Conservation (phyloP, 2,797 vertebrate genomes). For the Dryobates pubescens region DNA sequence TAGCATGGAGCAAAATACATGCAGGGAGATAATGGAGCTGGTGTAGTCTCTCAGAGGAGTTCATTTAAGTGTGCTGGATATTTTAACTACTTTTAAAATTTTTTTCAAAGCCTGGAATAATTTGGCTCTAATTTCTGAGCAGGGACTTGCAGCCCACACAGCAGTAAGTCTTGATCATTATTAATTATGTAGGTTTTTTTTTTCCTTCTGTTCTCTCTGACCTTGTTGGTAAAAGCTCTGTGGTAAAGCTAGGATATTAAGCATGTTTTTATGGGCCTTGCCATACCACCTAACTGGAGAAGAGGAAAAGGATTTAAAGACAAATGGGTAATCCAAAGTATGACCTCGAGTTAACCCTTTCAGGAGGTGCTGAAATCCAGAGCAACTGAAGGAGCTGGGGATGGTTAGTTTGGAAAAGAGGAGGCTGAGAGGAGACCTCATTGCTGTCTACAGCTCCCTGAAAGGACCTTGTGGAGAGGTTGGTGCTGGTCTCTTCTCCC, state of each 20-base stretch:
- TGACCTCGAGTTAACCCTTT: background rate
- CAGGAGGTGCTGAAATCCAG: background rate
- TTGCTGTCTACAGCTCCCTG: too few relatives aligned
- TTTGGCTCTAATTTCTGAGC: constrained; percentile 59
- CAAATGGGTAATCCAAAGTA: background rate
- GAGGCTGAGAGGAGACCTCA: too few relatives aligned
- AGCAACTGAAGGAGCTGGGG: too few relatives aligned
- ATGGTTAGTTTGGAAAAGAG: too few relatives aligned
- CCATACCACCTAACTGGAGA: constrained; percentile 10
- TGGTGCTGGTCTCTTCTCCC: too few relatives aligned
- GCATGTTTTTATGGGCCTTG: background rate
- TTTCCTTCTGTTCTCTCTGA: constrained; percentile 33
- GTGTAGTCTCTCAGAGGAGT: constrained; percentile 14
- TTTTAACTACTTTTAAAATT: constrained; percentile 35
- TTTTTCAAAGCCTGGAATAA: constrained; percentile 23
- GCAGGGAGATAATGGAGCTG: constrained; percentile 23
- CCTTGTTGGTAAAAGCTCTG: constrained; percentile 53
- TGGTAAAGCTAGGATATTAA: constrained; percentile 14
- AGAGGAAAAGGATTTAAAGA: background rate
- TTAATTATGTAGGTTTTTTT: constrained; percentile 59
- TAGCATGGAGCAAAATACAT: background rate
- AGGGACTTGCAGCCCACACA: constrained; percentile 50
- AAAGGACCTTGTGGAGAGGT: too few relatives aligned
- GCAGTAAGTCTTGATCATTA: constrained; percentile 60
- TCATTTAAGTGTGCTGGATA: constrained; percentile 36